phyloP scores from a whole-genome alignment of 2,113 vertebrate genomes.

The Coptodon bakossiorum region DNA sequence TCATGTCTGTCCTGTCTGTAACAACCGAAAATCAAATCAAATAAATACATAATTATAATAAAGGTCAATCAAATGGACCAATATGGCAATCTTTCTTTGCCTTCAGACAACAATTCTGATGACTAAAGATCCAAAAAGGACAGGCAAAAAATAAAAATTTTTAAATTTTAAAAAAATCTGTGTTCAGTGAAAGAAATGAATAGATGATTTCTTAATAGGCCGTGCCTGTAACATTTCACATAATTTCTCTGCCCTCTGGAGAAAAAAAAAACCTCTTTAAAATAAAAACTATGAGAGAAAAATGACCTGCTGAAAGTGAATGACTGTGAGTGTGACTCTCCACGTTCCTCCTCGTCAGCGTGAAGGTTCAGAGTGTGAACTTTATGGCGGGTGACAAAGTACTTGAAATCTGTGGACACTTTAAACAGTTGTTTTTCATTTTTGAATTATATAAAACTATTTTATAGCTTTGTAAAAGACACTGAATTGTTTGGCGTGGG shows the following conservation, averaged over 20 bases:
- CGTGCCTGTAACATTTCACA: neutral
- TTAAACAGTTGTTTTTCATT: neutral
- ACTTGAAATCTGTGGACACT: neutral
- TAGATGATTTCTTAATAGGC: neutral
- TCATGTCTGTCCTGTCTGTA: no score
- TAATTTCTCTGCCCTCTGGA: neutral
- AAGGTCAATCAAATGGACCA: neutral
- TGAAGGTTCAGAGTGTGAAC: neutral
- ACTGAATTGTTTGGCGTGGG: neutral
- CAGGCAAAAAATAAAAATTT: no score
- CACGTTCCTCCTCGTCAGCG: neutral
- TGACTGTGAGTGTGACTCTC: neutral
- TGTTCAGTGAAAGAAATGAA: neutral
- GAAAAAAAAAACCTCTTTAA: neutral
- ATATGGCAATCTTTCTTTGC: neutral
- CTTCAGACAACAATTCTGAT: neutral
- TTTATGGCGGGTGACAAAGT: neutral
- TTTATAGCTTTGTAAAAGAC: neutral
- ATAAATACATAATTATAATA: neutral
- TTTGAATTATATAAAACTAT: neutral
- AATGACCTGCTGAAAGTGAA: neutral
- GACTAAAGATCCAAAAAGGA: no score
- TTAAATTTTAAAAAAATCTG: neutral
- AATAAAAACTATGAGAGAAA: neutral
- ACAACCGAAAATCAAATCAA: neutral